Evolutionary conservation across 2,113 vertebrate genomes (phyloP).

Genomic region (Notothenia coriiceps): DNA sequence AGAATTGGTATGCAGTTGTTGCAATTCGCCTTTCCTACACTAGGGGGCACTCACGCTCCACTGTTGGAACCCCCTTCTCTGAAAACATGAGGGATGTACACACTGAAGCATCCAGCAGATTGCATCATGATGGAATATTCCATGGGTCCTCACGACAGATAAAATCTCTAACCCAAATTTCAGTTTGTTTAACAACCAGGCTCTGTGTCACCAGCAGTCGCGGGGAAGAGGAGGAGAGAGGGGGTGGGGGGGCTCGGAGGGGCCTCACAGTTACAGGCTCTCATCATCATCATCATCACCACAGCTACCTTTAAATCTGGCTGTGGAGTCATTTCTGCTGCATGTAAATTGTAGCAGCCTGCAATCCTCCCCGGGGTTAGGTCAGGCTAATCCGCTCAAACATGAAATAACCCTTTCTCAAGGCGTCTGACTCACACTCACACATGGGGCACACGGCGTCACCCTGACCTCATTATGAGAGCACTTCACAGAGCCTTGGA

Average conservation of each 20-base stretch:
- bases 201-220: slow-evolving; percentile 17
- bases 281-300: slow-evolving; percentile 47
- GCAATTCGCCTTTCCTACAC: slow-evolving; percentile 43
- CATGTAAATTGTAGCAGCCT: slow-evolving; percentile 21
- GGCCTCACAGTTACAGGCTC: slow-evolving; percentile 35
- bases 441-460: slow-evolving; percentile 5
- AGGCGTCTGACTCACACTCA: slow-evolving; percentile 53
- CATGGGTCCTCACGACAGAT: slow-evolving; percentile 41
- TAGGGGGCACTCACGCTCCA: slow-evolving; percentile 54
- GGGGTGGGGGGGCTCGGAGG: slow-evolving; percentile 6
- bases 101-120: slow-evolving; percentile 41
- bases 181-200: slow-evolving; percentile 4
- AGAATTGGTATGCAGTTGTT: neutral
- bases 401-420: slow-evolving; percentile 47
- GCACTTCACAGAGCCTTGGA: slow-evolving; percentile 41
- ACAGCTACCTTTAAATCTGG: slow-evolving; percentile 44
- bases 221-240: neutral
- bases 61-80: neutral
- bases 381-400: slow-evolving; percentile 33
- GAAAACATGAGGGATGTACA: neutral
- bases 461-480: slow-evolving; percentile 66
- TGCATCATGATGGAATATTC: slow-evolving; percentile 47
- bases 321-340: slow-evolving; percentile 37
- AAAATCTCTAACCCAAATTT: slow-evolving; percentile 35
- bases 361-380: slow-evolving; percentile 7